Base-by-base conservation (phyloP, 2,888 invertebrate species). In the Lasioglossum zephyrum region DNA sequence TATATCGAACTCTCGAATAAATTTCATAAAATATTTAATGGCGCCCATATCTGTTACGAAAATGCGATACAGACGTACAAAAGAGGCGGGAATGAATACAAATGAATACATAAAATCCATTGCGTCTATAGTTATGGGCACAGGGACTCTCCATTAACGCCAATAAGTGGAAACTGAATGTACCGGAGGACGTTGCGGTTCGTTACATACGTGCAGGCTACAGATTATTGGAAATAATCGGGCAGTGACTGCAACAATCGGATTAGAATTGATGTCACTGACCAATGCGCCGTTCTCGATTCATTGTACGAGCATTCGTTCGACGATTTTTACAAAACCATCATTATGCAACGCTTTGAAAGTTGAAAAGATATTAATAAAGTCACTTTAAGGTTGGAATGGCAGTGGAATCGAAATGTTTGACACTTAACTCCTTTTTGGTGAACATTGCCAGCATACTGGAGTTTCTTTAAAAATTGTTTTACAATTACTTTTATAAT, bases 221-320 rank as follows among this genome's bases (percentile, higher is more conserved):
- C 78, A 81, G 87, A 89, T 89, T 87, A 89, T 86, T 82, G 87
- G 84, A 82, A 85, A 89, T 89, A 89, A 89, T 89, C 89, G 89
- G 87, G 79, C 86, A 78, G 80, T 73, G 82, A 89, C 87, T 89
- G 84, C 81, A 69, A 77, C 84, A 89, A 89, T 89, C 86, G 89
- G 89, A 89, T 89, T 89, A 89, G 79, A 82, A 60, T 63, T 47
- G 72, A 83, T 87, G 81, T 78, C 75, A 86, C 53, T 70, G 80
- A 70, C 77, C 49, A 69, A 39, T 66, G 60, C 60, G 36, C 69
- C 63, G 63, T 41, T 74, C 79, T 66, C n/a, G 70, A 70, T 87
- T 80, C 80, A 77, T 87, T 87, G 73, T 78, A 36, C 75, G 41
- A 75, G 73, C 57, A 79, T 77, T 63, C 72, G 44, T 75, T 47